phyloP scores from a whole-genome alignment of 1,140 invertebrate species.

The Conopomorpha cramerella region DNA sequence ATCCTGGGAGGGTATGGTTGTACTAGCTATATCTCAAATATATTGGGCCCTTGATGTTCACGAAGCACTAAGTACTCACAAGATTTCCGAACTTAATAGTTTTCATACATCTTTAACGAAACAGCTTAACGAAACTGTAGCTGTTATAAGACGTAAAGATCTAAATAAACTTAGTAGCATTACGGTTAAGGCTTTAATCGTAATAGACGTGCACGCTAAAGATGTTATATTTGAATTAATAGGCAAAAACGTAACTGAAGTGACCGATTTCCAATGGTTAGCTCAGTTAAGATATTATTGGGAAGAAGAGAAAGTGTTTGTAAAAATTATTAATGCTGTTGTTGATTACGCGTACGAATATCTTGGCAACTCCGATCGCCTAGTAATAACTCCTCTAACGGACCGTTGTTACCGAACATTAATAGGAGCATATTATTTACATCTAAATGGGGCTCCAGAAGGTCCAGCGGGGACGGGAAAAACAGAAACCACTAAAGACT shows the following conservation, averaged over 20 bases:
- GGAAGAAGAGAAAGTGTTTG: conserved; percentile 77
- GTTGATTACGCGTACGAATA: conserved; percentile 91
- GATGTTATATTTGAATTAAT: conserved; percentile 82
- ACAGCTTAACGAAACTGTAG: conserved; percentile 70
- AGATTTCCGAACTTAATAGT: conserved; percentile 57
- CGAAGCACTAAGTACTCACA: conserved; percentile 65
- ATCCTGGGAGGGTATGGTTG: conserved; percentile 89
- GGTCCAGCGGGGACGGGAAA: conserved; percentile 94
- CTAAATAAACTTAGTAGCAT: conserved; percentile 70
- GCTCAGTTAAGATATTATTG: conserved; percentile 91
- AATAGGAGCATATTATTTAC: conserved; percentile 86
- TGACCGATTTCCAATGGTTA: conserved; percentile 90
- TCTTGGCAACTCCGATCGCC: conserved; percentile 77
- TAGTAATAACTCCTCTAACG: conserved; percentile 85
- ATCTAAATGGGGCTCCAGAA: conserved; percentile 85
- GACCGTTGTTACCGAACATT: conserved; percentile 88
- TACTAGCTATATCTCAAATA: conserved; percentile 83
- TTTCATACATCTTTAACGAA: conserved; percentile 59
- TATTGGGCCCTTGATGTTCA: conserved; percentile 88
- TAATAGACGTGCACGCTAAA: conserved; percentile 90
- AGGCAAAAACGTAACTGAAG: conserved; percentile 69
- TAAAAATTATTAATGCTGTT: conserved; percentile 87
- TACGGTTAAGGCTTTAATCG: conserved; percentile 84
- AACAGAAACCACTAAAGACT: conserved; percentile 93
- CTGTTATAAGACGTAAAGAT: conserved; percentile 61